Base-by-base conservation (phyloP, 2,888 invertebrate genomes). In the Drosophila ustulata region DNA sequence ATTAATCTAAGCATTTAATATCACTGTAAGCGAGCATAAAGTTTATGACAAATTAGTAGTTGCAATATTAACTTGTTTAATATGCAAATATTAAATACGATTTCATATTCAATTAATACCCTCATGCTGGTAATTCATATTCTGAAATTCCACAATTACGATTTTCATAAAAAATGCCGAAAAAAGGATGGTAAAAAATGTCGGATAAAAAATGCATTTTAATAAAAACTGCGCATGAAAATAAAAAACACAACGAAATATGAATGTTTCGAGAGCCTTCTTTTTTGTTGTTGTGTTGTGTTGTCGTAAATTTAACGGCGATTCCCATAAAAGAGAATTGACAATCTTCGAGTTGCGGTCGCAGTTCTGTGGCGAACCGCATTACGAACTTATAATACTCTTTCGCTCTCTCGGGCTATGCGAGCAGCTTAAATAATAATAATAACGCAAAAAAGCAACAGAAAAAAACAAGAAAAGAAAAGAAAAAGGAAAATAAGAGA, bases 391-490 rank as follows among this genome's bases (percentile, higher is more conserved):
- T 53, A 63, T 66, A 26, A 75, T 53, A 55, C 72, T 69, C 69
- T 66, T 30, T 39, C 49, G 8, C 47, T 30, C 68, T 43, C 23
- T 18, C 49, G 32, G 6, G 28, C 45, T 43, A 25, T 50, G 45
- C 55, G 53, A 57, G 73, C 62, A 61, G 73, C 61, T 66, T 41
- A 63, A 73, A 63, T 59, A 77, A 74, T 53, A 77, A 63, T 43
- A 61, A 65, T 43, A 67, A 65, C 51, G 18, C 18, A 18, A 39
- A 47, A 56, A n/a, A 30, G 34, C 18, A 2, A 49, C 25, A 73
- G 34, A 18, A 37, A 55, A 43, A 32, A 45, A 37, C 45, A 32
- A 37, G 30, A 52, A 51, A 45, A 41, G 43, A 43, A 66, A 53
- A 66, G 39, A 56, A 68, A 43, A n/a, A 37, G 50, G 30, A 52